Percentiles rank a stretch among this genome's conserved stretches.
Conservation (phyloP, 2,113 vertebrate genomes). For the Eretmochelys imbricata region DNA sequence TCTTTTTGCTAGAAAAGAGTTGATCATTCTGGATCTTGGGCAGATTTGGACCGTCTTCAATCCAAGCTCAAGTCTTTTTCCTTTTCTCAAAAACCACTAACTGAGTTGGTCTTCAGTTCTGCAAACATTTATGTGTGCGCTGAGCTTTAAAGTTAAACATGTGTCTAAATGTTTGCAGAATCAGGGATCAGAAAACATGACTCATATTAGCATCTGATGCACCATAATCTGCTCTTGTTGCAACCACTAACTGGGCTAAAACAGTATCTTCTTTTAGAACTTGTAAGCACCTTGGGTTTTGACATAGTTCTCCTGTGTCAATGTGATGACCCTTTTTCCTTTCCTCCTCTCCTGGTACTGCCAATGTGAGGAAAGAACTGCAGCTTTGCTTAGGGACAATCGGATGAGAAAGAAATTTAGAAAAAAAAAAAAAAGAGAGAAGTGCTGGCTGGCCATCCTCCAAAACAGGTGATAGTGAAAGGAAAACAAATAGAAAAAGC, state of each 20-base stretch:
- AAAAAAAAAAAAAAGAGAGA: background rate
- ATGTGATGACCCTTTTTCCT: background rate
- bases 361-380: background rate
- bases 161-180: constrained; percentile 1
- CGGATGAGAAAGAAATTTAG: background rate
- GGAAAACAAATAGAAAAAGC: background rate
- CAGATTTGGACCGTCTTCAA: constrained; percentile 1
- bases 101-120: background rate
- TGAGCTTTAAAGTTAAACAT: background rate
- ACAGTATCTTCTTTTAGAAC: background rate
- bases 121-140: background rate
- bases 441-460: background rate
- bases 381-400: background rate
- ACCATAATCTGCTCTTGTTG: background rate
- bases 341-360: background rate
- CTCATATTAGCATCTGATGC: background rate
- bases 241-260: background rate
- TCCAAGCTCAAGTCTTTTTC: background rate
- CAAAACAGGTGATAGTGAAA: background rate
- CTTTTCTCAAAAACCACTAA: background rate
- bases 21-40: background rate
- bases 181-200: background rate
- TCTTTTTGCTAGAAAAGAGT: background rate
- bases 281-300: background rate
- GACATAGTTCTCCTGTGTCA: background rate